Conservation (phyloP, 2,888 invertebrate species). For the Octodonta nipae region DNA sequence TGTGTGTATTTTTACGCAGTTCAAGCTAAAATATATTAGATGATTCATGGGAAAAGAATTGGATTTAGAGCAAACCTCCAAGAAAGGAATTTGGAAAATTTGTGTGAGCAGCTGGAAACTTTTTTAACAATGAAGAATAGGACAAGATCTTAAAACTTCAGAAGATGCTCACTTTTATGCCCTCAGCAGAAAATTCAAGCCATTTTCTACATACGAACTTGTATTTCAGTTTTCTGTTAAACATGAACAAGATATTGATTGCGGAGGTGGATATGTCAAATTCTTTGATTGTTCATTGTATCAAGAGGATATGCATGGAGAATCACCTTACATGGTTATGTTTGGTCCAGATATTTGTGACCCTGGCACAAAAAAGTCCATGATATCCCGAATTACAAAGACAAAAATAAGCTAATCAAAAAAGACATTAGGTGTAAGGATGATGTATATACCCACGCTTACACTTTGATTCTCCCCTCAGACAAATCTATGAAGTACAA, state of each 20-base stretch:
- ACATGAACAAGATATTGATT: constrained; percentile 98
- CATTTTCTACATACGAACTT: constrained; percentile 78
- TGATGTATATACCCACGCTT: constrained; percentile 92
- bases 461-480: constrained; percentile 87
- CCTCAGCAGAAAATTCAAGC: constrained; percentile 80
- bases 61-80: constrained; percentile 88
- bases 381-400: constrained; percentile 97
- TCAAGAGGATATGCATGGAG: constrained; percentile 93
- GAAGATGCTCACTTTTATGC: constrained; percentile 97
- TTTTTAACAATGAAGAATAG: constrained; percentile 66
- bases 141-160: constrained; percentile 79
- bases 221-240: constrained; percentile 96
- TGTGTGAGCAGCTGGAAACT: constrained; percentile 79
- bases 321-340: constrained; percentile 92
- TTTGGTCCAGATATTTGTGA: constrained; percentile 99
- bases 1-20: constrained; percentile 39
- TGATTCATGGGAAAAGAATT: constrained; percentile 81
- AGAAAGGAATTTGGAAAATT: constrained; percentile 93
- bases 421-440: constrained; percentile 99
- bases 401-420: constrained; percentile 92
- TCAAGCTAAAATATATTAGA: constrained; percentile 53
- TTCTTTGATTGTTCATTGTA: constrained; percentile 80
- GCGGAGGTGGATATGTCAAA: constrained; percentile 81
- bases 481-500: constrained; percentile 95
- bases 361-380: constrained; percentile 97